phyloP scores from a whole-genome alignment of 1,140 invertebrate genomes.

The Fopius arisanus region DNA sequence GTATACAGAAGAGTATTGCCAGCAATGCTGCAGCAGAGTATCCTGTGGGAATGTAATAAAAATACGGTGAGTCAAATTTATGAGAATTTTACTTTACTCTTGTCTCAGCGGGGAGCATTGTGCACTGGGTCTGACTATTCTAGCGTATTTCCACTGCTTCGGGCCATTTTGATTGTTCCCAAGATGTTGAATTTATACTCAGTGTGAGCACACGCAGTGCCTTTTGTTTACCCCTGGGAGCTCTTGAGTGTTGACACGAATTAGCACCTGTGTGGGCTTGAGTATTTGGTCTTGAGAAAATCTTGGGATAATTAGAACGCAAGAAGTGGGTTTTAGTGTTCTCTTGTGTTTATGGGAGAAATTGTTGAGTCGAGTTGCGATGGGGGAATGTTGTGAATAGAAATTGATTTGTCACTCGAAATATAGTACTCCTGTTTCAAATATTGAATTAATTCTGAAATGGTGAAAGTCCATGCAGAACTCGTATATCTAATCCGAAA shows the following conservation, averaged over 20 bases:
- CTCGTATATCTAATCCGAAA: too few species aligned
- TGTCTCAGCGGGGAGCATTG: background rate
- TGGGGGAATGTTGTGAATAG: too few species aligned
- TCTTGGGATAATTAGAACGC: constrained; percentile 1
- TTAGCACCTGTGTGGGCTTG: background rate
- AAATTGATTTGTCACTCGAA: too few species aligned
- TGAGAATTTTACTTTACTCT: background rate
- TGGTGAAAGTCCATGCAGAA: too few species aligned
- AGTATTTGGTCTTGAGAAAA: background rate
- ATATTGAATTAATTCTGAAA: too few species aligned
- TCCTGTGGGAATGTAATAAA: constrained; percentile 60
- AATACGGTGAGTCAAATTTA: background rate
- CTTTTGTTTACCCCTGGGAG: background rate
- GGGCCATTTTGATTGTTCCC: background rate
- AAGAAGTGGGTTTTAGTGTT: background rate
- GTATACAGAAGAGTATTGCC: constrained; percentile 76
- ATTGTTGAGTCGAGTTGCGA: too few species aligned
- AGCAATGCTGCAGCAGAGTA: constrained; percentile 76
- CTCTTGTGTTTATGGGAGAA: too few species aligned
- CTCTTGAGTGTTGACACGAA: background rate
- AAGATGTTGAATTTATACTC: background rate
- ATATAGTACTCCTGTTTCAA: too few species aligned
- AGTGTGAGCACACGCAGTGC: background rate
- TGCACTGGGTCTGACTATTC: background rate
- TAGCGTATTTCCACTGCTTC: background rate